Conservation (phyloP, 1,140 invertebrate genomes). For the Drosophila pandora region DNA sequence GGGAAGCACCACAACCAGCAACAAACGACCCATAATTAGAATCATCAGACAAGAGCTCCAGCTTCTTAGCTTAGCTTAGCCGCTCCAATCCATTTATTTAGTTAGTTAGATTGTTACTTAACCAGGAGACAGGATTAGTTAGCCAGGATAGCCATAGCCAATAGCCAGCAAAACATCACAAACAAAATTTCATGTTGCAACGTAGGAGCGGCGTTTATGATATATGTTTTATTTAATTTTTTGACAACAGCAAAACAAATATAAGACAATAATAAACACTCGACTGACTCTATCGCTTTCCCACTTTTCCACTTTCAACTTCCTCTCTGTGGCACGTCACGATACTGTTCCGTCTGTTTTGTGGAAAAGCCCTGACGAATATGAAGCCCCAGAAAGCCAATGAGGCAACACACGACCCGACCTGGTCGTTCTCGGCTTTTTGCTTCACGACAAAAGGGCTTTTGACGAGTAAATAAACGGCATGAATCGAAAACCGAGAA, state of each 20-base stretch:
- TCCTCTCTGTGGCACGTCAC: constrained; percentile 35
- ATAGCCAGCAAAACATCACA: constrained; percentile 11
- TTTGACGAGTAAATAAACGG: constrained; percentile 68
- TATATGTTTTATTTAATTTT: constrained; percentile 43
- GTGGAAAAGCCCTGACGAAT: constrained; percentile 43
- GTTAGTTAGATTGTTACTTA: background rate
- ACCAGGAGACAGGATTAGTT: background rate
- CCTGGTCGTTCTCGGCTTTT: constrained; percentile 39
- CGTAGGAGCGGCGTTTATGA: constrained; percentile 18
- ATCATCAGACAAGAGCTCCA: background rate
- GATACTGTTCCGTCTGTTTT: constrained; percentile 11
- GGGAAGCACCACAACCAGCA: background rate
- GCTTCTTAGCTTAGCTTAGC: constrained; percentile 3
- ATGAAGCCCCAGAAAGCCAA: constrained; percentile 72
- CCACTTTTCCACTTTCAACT: constrained; percentile 15
- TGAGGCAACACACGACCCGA: constrained; percentile 67
- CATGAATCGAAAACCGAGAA: constrained; percentile 50
- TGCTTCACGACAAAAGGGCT: constrained; percentile 71
- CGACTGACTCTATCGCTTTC: constrained; percentile 25
- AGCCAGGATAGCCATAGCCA: constrained; percentile 8
- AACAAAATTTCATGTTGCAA: constrained; percentile 52
- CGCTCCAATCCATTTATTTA: background rate
- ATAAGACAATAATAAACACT: constrained; percentile 23
- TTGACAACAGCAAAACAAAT: constrained; percentile 20
- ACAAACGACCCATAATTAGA: background rate